Percentiles rank a stretch among this genome's conserved stretches.
Evolutionary conservation across 2,113 vertebrate species (phyloP).

Genomic region (Labeo rohita): DNA sequence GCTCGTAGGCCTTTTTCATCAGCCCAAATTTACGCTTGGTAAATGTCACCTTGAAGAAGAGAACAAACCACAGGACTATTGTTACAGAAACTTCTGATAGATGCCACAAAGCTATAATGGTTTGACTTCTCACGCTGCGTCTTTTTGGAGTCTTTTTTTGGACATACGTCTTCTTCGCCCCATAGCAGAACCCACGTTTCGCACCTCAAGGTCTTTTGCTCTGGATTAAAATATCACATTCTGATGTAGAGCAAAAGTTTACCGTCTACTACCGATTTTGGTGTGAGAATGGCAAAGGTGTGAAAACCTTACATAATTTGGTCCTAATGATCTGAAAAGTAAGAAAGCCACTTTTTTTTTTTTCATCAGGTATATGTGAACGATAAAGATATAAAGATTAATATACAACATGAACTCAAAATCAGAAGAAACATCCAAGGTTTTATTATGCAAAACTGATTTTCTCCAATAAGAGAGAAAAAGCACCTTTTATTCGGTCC

Average conservation of each 20-base stretch:
- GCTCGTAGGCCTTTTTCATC: constrained; percentile 98
- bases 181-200: neutral
- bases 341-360: neutral
- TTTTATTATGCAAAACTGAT: neutral
- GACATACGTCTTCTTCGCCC: neutral
- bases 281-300: neutral
- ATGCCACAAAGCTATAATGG: neutral
- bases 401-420: neutral
- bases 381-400: neutral
- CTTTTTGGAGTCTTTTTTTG: constrained; percentile 18
- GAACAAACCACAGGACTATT: constrained; percentile 30
- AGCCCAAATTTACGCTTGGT: constrained; percentile 95
- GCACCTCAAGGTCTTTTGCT: neutral
- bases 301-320: neutral
- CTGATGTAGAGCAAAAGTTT: neutral
- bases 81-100: neutral
- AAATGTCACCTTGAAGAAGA: constrained; percentile 85
- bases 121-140: constrained; percentile 22
- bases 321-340: neutral
- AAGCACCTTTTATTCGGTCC: no score
- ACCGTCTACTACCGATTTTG: neutral
- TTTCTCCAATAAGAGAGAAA: no score
- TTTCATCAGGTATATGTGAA: neutral
- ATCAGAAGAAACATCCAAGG: neutral
- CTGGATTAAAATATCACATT: constrained; percentile 17